phyloP scores from a whole-genome alignment of 1,140 invertebrate genomes.

The Pararge aegeria region DNA sequence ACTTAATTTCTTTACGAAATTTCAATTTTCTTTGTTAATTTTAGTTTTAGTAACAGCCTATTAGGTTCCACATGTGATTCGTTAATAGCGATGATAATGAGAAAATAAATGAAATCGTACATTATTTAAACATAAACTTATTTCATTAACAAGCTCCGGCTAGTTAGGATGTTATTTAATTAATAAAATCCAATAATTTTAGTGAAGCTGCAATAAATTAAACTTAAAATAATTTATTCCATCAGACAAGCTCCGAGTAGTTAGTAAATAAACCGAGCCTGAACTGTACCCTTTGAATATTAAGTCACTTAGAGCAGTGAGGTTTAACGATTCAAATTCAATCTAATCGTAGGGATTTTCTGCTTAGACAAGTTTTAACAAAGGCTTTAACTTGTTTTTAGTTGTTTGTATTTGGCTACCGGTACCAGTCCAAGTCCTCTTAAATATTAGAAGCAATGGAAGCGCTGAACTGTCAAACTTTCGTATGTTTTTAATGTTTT shows the following conservation, averaged over 20 bases:
- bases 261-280: conserved; percentile 9
- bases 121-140: too few species aligned
- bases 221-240: conserved; percentile 8
- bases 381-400: conserved; percentile 9
- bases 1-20: too few species aligned
- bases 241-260: not conserved
- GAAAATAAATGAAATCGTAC: too few species aligned
- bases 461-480: not conserved
- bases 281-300: conserved; percentile 13
- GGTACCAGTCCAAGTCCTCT: not conserved
- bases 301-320: conserved; percentile 12
- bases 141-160: not conserved
- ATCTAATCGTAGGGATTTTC: conserved; percentile 14
- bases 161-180: not conserved
- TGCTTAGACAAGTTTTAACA: conserved; percentile 9
- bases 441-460: not conserved
- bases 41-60: too few species aligned
- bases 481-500: not conserved
- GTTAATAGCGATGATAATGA: too few species aligned
- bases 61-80: too few species aligned
- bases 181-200: not conserved
- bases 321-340: conserved; percentile 16
- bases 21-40: too few species aligned
- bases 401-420: not conserved
- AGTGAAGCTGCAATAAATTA: conserved; percentile 3